Base-by-base conservation (phyloP, 2,797 vertebrate genomes). In the Stomatorhinus walkeri region DNA sequence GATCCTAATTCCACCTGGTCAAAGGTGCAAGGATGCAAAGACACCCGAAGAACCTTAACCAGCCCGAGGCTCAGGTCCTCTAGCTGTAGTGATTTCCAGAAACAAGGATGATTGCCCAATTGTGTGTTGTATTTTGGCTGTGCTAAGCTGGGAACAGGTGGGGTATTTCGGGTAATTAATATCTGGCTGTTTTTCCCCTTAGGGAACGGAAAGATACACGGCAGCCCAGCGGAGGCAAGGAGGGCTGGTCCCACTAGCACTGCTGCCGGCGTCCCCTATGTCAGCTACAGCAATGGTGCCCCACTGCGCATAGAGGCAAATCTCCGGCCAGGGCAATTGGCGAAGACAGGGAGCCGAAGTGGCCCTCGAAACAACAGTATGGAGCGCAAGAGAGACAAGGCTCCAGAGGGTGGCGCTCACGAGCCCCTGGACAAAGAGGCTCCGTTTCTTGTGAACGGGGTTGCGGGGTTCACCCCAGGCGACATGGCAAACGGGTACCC, bases 401-500 rank as follows among this genome's bases (percentile, higher is more conserved):
- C 95, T 92, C 97, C 96, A 56, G 90, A 91, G 61, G 88, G 91
- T 46, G 91, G 88, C 3, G 79, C 90, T 24, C 81, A 88, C 36
- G 91, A 92, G 92, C 40, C 40, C 1, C 93, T 94, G 90, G 95
- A 97, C 92, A 96, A 95, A 5, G 97, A 98, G 93, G 92, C 94
- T 79, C 90, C 95, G 87, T 92, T 95, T 83, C 93, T 98, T 93
- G 97, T 97, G 88, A 99, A 99, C 43, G 98, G 98, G 6, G 91
- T 98, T 89, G 93, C 97, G 88, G 95, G 97, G 43, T 94, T 87
- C 88, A 95, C 92, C 93, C 96, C 96, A 91, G 93, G 95, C 93
- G 96, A 96, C 86, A 96, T 99, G 92, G 96, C 96, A 19, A 99
- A 99, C 93, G 98, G 98, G 93, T 99, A 96, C 88, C 94, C 97